Conservation (phyloP, 2,888 invertebrate species). For the Pseudanteris insignis region DNA sequence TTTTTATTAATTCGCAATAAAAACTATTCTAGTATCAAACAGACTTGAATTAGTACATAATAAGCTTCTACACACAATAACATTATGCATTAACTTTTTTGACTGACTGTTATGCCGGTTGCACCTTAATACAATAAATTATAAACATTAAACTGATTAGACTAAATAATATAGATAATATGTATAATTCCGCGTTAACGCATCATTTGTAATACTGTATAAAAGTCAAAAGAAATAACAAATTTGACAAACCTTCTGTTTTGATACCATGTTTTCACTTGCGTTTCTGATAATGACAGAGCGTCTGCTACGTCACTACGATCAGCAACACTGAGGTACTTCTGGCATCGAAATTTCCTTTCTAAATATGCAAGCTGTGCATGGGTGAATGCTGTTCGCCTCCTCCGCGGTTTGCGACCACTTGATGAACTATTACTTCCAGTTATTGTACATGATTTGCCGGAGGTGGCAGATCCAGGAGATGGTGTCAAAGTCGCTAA, state of each 20-base stretch:
- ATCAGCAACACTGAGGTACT: conserved; percentile 93
- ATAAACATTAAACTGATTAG: too few species aligned
- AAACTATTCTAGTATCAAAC: too few species aligned
- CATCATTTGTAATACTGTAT: too few species aligned
- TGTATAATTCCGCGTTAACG: too few species aligned
- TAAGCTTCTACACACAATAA: too few species aligned
- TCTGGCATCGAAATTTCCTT: conserved; percentile 91
- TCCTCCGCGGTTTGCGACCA: conserved; percentile 81
- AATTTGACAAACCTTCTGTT: conserved; percentile 81
- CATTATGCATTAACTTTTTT: too few species aligned
- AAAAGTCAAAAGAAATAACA: too few species aligned
- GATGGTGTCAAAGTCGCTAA: conserved; percentile 57
- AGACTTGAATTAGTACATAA: too few species aligned
- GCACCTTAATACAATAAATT: too few species aligned
- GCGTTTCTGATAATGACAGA: conserved; percentile 88
- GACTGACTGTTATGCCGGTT: too few species aligned
- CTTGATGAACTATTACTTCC: conserved; percentile 64
- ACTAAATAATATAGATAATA: too few species aligned
- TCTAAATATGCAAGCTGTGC: conserved; percentile 92
- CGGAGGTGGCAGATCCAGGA: conserved; percentile 51
- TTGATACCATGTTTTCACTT: conserved; percentile 84
- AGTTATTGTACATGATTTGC: conserved; percentile 54
- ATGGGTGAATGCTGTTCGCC: conserved; percentile 92
- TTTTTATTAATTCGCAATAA: too few species aligned
- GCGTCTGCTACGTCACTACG: conserved; percentile 92